Conservation (phyloP, 2,113 vertebrate genomes). For the Setophaga coronata region DNA sequence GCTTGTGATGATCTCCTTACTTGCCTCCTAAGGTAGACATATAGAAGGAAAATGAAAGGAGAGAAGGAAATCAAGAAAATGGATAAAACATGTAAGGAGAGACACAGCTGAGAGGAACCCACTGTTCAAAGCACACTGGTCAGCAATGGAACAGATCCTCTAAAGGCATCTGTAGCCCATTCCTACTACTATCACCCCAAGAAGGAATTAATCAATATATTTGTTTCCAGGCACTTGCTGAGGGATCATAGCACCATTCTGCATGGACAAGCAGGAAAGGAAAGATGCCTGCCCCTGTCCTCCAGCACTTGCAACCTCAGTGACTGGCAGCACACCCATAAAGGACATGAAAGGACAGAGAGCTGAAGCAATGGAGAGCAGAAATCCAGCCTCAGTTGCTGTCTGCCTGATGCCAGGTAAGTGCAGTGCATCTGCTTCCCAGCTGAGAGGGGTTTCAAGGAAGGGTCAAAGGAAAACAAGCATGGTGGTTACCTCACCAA, state of each 20-base stretch:
- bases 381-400: not conserved
- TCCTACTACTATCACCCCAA: not conserved
- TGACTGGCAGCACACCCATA: not conserved
- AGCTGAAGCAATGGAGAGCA: not conserved
- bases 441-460: not conserved
- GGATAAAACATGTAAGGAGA: not conserved
- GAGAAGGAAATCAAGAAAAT: not conserved
- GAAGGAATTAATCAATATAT: not conserved
- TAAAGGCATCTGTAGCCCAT: not conserved
- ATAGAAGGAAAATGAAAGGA: not conserved
- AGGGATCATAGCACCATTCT: not conserved
- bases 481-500: not conserved
- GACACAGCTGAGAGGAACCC: not conserved
- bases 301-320: not conserved
- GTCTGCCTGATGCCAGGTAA: not conserved
- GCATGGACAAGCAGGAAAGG: not conserved
- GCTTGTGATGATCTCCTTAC: not conserved
- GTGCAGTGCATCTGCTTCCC: not conserved
- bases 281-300: not conserved
- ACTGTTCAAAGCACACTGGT: not conserved
- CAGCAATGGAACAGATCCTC: not conserved
- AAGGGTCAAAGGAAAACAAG: not conserved
- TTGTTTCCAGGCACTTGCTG: fast-evolving
- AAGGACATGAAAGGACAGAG: not conserved
- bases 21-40: not conserved